Percentiles rank a stretch among this genome's conserved stretches.
Evolutionary conservation across 2,113 vertebrate genomes (phyloP).

Genomic region (Urocynchramus pylzowi): DNA sequence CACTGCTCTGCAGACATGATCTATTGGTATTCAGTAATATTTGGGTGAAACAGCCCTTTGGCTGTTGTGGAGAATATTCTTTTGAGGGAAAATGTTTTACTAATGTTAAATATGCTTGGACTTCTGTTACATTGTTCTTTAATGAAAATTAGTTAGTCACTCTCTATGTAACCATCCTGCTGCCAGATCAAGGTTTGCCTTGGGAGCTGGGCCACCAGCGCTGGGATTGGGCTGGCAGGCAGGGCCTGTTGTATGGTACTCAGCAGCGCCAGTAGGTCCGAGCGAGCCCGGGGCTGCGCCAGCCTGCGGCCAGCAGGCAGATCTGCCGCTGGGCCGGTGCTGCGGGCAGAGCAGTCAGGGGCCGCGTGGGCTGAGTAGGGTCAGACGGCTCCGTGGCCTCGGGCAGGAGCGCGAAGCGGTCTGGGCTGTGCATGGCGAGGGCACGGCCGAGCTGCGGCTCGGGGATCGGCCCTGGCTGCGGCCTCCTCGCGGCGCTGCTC

Average conservation of each 20-base stretch:
- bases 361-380: neutral
- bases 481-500: neutral
- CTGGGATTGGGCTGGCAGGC: fast-evolving
- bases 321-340: neutral
- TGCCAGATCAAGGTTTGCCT: neutral
- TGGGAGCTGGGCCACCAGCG: fast-evolving
- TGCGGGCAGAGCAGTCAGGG: neutral
- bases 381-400: too few species aligned
- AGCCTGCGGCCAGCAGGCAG: neutral
- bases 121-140: neutral
- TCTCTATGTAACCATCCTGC: neutral
- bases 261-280: neutral
- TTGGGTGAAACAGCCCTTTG: neutral
- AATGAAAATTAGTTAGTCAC: neutral
- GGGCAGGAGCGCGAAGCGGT: too few species aligned
- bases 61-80: neutral
- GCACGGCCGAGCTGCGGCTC: neutral
- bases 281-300: too few species aligned
- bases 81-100: neutral
- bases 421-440: neutral
- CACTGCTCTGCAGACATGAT: neutral
- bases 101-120: neutral
- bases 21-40: neutral
- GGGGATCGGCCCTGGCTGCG: too few species aligned
- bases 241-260: fast-evolving